phyloP scores from a whole-genome alignment of 2,888 invertebrate genomes.

The Gnatocerus cornutus region DNA sequence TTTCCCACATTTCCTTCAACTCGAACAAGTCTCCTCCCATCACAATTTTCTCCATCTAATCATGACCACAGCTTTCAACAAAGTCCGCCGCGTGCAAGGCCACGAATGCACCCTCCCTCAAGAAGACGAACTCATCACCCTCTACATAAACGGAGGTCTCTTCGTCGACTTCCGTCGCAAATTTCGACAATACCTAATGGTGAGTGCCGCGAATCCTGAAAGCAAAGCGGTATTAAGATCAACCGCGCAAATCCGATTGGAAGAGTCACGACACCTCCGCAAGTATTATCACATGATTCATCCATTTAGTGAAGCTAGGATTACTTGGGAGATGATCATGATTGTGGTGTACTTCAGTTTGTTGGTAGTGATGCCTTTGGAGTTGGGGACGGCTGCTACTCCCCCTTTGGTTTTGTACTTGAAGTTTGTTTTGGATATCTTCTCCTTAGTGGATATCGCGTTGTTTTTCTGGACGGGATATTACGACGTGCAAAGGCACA shows the following conservation, averaged over 20 bases:
- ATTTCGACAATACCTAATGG: constrained; percentile 40
- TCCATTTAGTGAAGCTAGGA: constrained; percentile 54
- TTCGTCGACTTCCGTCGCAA: constrained; percentile 50
- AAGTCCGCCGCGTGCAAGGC: constrained; percentile 36
- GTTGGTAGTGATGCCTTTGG: constrained; percentile 46
- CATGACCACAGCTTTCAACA: constrained; percentile 6
- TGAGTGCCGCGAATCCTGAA: constrained; percentile 43
- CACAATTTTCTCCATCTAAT: neutral
- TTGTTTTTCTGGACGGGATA: constrained; percentile 54
- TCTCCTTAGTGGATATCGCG: constrained; percentile 49
- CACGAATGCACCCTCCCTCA: constrained; percentile 32
- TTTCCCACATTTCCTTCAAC: no score
- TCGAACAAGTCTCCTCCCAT: neutral
- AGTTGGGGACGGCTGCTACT: constrained; percentile 17
- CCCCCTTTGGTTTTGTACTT: neutral
- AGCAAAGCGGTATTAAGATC: constrained; percentile 51
- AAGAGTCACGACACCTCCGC: constrained; percentile 52
- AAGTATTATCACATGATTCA: constrained; percentile 54
- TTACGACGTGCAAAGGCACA: constrained; percentile 45
- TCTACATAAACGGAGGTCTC: constrained; percentile 50
- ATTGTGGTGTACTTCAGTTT: constrained; percentile 45
- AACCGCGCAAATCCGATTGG: constrained; percentile 47
- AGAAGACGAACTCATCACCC: constrained; percentile 30
- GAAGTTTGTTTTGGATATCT: constrained; percentile 32
- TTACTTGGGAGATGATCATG: constrained; percentile 52